Conservation (phyloP, 92 coral and sea anemone species). For the Zoanthus sansibaricus region DNA sequence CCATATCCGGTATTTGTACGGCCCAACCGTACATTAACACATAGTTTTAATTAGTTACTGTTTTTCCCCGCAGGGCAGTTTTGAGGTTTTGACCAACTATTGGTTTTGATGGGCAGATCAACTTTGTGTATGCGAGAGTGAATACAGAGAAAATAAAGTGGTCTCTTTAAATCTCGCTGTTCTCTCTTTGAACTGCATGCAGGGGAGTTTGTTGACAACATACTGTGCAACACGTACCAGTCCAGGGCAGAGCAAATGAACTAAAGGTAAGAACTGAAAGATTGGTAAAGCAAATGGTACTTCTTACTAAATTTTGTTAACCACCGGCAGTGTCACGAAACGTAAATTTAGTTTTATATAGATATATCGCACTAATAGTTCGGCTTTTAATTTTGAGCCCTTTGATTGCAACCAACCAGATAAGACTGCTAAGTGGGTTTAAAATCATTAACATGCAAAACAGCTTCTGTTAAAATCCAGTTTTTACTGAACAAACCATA, state of each 20-base stretch:
- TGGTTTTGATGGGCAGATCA: constrained; percentile 32
- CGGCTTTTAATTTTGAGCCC: not conserved
- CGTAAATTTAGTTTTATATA: not conserved
- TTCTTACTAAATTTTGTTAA: not conserved
- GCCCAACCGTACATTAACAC: constrained; percentile 26
- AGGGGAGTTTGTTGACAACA: not conserved
- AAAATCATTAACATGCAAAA: not conserved
- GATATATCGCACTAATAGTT: not conserved
- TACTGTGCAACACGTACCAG: not conserved
- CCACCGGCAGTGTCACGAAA: constrained; percentile 40
- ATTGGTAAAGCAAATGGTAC: constrained; percentile 30
- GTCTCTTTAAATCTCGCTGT: constrained; percentile 3
- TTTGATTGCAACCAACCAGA: not conserved
- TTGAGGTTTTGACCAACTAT: constrained; percentile 8
- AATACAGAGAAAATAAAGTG: constrained; percentile 2
- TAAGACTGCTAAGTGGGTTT: not conserved
- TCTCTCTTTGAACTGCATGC: not conserved
- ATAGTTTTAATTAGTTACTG: not conserved
- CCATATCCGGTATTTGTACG: constrained; percentile 31
- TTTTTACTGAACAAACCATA: constrained; percentile 20
- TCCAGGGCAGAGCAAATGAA: not conserved
- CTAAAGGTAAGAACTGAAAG: constrained; percentile 35
- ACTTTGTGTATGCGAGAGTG: not conserved
- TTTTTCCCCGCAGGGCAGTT: constrained; percentile 27
- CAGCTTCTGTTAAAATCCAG: not conserved